Percentiles rank a stretch among this genome's conserved stretches.
phyloP scores from a whole-genome alignment of 2,888 invertebrate species.

The Acrocyrtus sp. region DNA sequence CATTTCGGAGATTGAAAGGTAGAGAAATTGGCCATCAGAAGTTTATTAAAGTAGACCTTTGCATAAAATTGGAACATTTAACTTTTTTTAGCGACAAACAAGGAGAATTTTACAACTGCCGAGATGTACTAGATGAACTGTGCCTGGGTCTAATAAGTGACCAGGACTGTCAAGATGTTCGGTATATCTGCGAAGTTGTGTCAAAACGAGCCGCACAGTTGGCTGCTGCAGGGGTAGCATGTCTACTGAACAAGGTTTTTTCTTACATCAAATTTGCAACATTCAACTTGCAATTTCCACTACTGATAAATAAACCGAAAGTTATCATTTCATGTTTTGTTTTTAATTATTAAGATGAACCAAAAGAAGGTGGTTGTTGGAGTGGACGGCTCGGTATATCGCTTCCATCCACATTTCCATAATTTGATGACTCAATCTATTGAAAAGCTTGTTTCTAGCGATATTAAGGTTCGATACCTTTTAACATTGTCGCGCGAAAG shows the following conservation, averaged over 20 bases:
- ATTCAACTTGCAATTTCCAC: too few species aligned
- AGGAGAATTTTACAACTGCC: slow-evolving; percentile 83
- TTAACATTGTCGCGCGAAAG: neutral
- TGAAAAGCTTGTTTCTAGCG: slow-evolving; percentile 31
- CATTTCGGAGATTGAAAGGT: slow-evolving; percentile 95
- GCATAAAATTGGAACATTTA: neutral
- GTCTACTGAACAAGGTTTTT: slow-evolving; percentile 85
- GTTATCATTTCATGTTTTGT: too few species aligned
- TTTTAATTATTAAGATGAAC: slow-evolving; percentile 50
- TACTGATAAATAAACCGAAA: too few species aligned
- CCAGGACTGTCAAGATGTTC: slow-evolving; percentile 90
- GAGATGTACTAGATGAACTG: slow-evolving; percentile 84
- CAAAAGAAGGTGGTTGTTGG: slow-evolving; percentile 73
- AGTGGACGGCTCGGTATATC: slow-evolving; percentile 73
- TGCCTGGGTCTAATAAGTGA: slow-evolving; percentile 77
- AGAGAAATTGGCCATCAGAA: neutral
- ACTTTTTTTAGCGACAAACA: slow-evolving; percentile 71
- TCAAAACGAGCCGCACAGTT: slow-evolving; percentile 93
- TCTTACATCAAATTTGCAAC: too few species aligned
- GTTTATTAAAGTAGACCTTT: neutral
- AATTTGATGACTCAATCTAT: slow-evolving; percentile 80
- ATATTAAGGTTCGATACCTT: slow-evolving; percentile 27
- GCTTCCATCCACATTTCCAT: slow-evolving; percentile 96
- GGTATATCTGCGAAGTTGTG: slow-evolving; percentile 91
- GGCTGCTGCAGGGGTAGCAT: slow-evolving; percentile 89